Conservation (phyloP, 2,888 invertebrate genomes). For the Caenorhabditis macrosperma region DNA sequence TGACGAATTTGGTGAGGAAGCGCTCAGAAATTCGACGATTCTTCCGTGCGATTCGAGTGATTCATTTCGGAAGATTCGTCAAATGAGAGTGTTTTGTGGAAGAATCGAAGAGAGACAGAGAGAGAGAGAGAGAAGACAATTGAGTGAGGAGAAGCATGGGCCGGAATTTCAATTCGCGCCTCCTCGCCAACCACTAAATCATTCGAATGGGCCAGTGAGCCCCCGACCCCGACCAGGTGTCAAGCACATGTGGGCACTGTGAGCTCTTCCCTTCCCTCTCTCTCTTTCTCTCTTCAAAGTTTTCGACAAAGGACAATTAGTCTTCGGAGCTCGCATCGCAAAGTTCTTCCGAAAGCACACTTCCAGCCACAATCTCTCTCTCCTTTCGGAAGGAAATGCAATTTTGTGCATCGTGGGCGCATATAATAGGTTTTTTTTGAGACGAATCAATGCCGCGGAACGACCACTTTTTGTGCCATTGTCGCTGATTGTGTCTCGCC, state of each 20-base stretch:
- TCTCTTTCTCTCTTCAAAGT: neutral
- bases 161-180: neutral
- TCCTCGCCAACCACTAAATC: neutral
- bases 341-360: no score
- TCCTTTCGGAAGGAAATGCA: no score
- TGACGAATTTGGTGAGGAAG: slow-evolving; percentile 18
- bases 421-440: no score
- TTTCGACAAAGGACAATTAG: no score
- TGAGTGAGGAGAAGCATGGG: slow-evolving; percentile 3
- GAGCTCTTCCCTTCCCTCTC: slow-evolving; percentile 3
- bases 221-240: slow-evolving; percentile 21
- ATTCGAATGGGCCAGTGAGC: slow-evolving; percentile 6
- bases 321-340: no score
- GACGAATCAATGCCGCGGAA: no score
- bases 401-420: no score
- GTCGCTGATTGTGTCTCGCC: no score
- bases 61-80: neutral
- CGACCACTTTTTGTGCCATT: no score
- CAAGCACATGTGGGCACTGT: slow-evolving; percentile 45
- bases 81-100: neutral
- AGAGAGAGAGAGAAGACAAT: neutral
- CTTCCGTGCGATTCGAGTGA: neutral
- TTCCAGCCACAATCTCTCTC: no score
- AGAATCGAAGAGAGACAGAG: neutral
- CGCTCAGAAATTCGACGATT: neutral